Conservation (phyloP, 2,888 invertebrate genomes). For the Chrysotoxum bicinctum region DNA sequence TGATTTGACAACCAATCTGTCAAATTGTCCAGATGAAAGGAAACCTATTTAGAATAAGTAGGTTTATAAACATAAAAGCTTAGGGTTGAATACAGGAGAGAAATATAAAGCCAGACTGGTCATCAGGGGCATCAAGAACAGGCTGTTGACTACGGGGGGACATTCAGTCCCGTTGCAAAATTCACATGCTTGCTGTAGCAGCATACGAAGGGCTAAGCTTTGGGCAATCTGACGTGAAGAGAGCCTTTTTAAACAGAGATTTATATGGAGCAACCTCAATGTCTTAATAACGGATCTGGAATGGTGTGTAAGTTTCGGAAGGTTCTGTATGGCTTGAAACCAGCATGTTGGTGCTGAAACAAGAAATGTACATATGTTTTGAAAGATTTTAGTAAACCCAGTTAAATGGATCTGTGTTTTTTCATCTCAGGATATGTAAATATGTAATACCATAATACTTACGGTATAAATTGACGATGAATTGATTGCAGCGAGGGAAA, state of each 20-base stretch:
- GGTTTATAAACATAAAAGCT: slow-evolving; percentile 31
- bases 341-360: no score
- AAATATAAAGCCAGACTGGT: slow-evolving; percentile 8
- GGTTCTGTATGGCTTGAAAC: no score
- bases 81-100: neutral
- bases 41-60: slow-evolving; percentile 44
- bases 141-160: slow-evolving; percentile 19
- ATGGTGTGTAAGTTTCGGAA: no score
- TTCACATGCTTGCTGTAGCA: neutral
- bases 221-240: neutral
- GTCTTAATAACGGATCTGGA: no score
- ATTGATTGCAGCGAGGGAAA: slow-evolving; percentile 61
- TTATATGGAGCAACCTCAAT: no score
- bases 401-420: slow-evolving; percentile 74
- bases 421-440: slow-evolving; percentile 67
- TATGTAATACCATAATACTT: slow-evolving; percentile 50
- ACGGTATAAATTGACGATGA: slow-evolving; percentile 74
- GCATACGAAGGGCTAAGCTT: no score
- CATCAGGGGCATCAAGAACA: neutral
- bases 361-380: no score
- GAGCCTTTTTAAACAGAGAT: neutral
- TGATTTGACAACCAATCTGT: no score
- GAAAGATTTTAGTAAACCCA: slow-evolving; percentile 37
- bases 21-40: neutral
- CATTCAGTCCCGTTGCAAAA: slow-evolving; percentile 31